Base-by-base conservation (phyloP, 2,797 vertebrate species). In the Pipistrellus kuhlii region DNA sequence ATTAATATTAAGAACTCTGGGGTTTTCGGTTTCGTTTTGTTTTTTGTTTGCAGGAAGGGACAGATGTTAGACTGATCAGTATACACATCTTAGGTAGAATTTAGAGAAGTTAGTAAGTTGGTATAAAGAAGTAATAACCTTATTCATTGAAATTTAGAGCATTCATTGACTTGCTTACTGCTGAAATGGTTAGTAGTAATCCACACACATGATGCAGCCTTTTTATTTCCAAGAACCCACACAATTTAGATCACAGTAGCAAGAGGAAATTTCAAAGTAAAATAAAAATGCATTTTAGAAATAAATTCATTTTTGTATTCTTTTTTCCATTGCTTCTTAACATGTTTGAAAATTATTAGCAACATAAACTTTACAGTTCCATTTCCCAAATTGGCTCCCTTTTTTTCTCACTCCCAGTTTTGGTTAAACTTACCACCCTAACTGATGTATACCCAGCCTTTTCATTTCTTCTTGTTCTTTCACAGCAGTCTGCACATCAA, bases 271-370 rank as follows among this genome's bases (percentile, higher is more conserved):
- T 68, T 7, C 20, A 75, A 94, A 89, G 57, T 32, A 17, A 68
- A 85, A 71, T 53, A 88, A 78, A 69, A 44, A 48, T 21, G 5
- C 18, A 46, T 86, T 83, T 85, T 88, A 59, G 25, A 86, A 90
- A 77, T n/a, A 62, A 91, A 66, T 41, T 82, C 53, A 77, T 77
- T 89, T 89, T 92, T 88, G 15, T n/a, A 66, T 94, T 81, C n/a
- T 85, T 88, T 17, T 90, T 66, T 75, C n/a, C 41, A 41, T 51
- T 86, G 51, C 51, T 95, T 95, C 91, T 0, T 3, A 95, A 94
- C 84, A 68, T 62, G 38, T 71, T 92, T 89, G 82, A 89, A 91
- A 87, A 86, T 75, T 64, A 80, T 73, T 59, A 93, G 38, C 46
- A 62, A n/a, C 76, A 46, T 90, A 88, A 95, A 94, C 30, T 66